Percentiles rank a stretch among this genome's conserved stretches.
Evolutionary conservation across 2,888 invertebrate species (phyloP).

Genomic region (Chaetogeoica ovagalla): DNA sequence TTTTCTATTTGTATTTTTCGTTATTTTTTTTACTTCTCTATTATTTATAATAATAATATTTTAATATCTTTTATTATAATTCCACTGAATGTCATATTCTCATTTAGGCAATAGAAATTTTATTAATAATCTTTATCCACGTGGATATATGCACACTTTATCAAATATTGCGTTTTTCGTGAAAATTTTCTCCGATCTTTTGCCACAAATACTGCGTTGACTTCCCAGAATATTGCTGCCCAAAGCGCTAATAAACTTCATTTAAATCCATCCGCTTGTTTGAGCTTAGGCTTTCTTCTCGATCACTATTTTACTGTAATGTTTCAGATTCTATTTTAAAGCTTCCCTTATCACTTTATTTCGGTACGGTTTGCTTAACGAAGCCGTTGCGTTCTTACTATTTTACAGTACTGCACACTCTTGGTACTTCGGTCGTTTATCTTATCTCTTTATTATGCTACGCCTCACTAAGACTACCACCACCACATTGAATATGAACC

Average conservation of each 20-base stretch:
- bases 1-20: too few relatives aligned
- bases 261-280: too few relatives aligned
- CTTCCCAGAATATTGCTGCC: background rate
- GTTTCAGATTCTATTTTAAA: background rate
- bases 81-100: too few relatives aligned
- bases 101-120: too few relatives aligned
- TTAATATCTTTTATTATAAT: too few relatives aligned
- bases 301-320: background rate
- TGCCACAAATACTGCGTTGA: background rate
- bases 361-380: background rate
- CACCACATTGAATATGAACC: conserved; percentile 8
- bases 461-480: background rate
- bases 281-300: background rate
- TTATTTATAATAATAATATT: too few relatives aligned
- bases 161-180: too few relatives aligned
- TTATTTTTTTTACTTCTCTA: too few relatives aligned
- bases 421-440: conserved; percentile 14
- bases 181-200: too few relatives aligned
- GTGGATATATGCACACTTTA: too few relatives aligned
- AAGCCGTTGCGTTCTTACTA: background rate
- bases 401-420: conserved; percentile 13
- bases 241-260: background rate
- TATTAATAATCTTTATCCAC: too few relatives aligned
- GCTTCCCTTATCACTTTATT: conserved; percentile 10
- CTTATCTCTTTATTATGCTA: conserved; percentile 14